Evolutionary conservation across 2,113 vertebrate genomes (phyloP).

Genomic region (Centropus unirufus): DNA sequence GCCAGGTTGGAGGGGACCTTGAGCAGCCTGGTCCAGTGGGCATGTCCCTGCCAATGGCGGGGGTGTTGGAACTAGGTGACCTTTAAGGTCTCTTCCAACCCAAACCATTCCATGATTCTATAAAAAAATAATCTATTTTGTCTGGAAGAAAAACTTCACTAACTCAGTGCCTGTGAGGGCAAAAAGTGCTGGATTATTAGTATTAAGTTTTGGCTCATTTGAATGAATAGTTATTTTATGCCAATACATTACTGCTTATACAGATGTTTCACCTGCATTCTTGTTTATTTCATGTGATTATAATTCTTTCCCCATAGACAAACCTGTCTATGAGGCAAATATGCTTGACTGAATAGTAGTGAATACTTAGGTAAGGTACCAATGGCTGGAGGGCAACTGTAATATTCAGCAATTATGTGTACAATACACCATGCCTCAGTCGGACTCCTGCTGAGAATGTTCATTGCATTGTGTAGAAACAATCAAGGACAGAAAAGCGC

Average conservation of each 20-base stretch:
- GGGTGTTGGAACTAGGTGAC: too few species aligned
- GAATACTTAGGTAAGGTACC: slow-evolving; percentile 44
- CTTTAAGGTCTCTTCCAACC: too few species aligned
- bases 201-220: background rate
- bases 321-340: slow-evolving; percentile 1
- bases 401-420: slow-evolving; percentile 36
- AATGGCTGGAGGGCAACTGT: slow-evolving; percentile 16
- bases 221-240: slow-evolving; percentile 19
- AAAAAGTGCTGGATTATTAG: background rate
- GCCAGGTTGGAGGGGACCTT: too few species aligned
- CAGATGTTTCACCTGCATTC: background rate
- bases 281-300: slow-evolving; percentile 29
- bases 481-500: slow-evolving; percentile 35
- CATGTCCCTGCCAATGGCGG: too few species aligned
- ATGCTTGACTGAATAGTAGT: background rate
- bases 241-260: background rate
- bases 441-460: slow-evolving; percentile 12
- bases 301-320: slow-evolving; percentile 13
- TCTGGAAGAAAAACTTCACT: background rate
- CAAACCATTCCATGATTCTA: too few species aligned
- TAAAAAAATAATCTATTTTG: background rate
- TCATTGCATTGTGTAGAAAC: slow-evolving; percentile 38
- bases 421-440: background rate
- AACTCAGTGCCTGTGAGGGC: background rate
- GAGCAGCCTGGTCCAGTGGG: too few species aligned